These are phyloP conservation scores for Pempheris klunzingeri DNA, from an alignment of 2,797 vertebrate species.

Conservation along the genomic window DNA sequence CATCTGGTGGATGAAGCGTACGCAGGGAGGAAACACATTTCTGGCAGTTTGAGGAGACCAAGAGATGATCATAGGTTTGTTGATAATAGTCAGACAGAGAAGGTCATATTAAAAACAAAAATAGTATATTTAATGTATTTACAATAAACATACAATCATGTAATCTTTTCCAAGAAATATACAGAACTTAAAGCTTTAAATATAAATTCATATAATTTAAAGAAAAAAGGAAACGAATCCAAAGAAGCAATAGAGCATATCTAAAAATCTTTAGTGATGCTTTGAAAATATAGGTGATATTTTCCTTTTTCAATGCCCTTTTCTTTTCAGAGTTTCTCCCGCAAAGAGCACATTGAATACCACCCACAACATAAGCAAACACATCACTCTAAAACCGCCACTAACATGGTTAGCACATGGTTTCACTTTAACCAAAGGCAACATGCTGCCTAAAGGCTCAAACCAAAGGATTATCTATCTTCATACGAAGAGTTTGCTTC, in stretches of 20 bases:
- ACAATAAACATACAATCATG: slow-evolving; percentile 86
- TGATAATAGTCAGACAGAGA: slow-evolving; percentile 27
- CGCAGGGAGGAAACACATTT: not conserved
- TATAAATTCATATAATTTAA: slow-evolving; percentile 74
- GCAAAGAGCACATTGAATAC: slow-evolving; percentile 61
- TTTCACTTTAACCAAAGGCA: slow-evolving; percentile 70
- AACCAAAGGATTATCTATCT: slow-evolving; percentile 58
- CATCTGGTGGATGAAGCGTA: not conserved
- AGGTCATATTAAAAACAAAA: slow-evolving; percentile 79
- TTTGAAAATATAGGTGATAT: slow-evolving; percentile 78
- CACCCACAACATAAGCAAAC: slow-evolving; percentile 56
- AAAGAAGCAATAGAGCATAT: slow-evolving; percentile 72
- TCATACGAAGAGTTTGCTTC: slow-evolving; percentile 72
- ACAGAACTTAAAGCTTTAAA: slow-evolving; percentile 81
- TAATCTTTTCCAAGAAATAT: slow-evolving; percentile 78
- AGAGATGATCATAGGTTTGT: not conserved
- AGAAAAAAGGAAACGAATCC: slow-evolving; percentile 55
- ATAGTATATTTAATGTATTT: slow-evolving; percentile 87
- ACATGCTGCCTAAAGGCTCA: slow-evolving; percentile 76
- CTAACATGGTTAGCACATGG: slow-evolving; percentile 71
- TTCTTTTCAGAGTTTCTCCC: slow-evolving; percentile 59
- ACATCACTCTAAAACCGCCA: slow-evolving; percentile 63
- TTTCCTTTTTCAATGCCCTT: slow-evolving; percentile 73
- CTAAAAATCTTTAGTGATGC: slow-evolving; percentile 66
- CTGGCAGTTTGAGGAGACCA: not conserved